Conservation (phyloP, 2,797 vertebrate genomes). For the Podarcis lilfordi region DNA sequence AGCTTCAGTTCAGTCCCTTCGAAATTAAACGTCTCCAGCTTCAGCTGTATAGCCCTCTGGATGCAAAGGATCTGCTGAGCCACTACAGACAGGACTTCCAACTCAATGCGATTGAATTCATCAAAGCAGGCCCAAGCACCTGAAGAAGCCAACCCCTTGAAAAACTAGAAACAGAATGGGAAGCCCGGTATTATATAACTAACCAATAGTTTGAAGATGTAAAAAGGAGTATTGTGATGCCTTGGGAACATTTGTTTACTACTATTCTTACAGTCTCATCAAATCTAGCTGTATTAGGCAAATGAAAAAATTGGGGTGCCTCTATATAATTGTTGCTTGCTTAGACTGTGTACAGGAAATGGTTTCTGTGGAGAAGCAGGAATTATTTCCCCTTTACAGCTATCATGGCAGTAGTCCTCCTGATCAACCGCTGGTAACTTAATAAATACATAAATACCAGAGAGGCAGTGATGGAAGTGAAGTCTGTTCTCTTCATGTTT, state of each 20-base stretch:
- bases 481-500: neutral
- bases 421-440: neutral
- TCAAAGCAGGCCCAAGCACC: constrained; percentile 99
- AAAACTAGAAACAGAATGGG: constrained; percentile 83
- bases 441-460: neutral
- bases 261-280: neutral
- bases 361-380: neutral
- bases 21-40: constrained; percentile 90
- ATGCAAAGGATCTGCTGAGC: constrained; percentile 98
- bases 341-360: neutral
- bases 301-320: neutral
- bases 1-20: constrained; percentile 95
- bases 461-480: neutral
- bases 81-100: constrained; percentile 97
- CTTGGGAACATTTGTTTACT: neutral
- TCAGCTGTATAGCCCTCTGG: constrained; percentile 90
- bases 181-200: neutral
- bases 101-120: constrained; percentile 97
- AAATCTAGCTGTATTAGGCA: constrained; percentile 4
- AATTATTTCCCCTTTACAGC: neutral
- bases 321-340: neutral
- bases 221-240: constrained; percentile 9
- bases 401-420: neutral
- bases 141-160: constrained; percentile 96
- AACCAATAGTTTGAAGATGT: neutral